phyloP scores from a whole-genome alignment of 2,113 vertebrate genomes.

The Tenebrosternarchus preto region DNA sequence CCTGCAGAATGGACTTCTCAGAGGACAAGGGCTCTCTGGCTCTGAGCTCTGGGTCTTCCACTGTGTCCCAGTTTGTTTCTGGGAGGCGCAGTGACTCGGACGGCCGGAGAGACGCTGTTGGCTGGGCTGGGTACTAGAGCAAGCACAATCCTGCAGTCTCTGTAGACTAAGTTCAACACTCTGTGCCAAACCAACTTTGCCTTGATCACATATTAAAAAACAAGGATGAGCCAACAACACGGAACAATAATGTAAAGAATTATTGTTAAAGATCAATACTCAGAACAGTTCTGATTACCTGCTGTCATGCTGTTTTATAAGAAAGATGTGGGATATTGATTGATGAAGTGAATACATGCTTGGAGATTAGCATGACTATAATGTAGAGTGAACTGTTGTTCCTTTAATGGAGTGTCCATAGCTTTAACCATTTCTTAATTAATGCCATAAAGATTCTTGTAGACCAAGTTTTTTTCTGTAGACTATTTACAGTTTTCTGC shows the following conservation, averaged over 20 bases:
- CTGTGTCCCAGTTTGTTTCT: slow-evolving; percentile 13
- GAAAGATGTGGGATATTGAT: background rate
- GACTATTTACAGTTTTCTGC: background rate
- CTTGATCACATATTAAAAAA: too few relatives aligned
- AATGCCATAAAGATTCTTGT: background rate
- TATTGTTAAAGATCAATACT: too few relatives aligned
- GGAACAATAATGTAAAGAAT: too few relatives aligned
- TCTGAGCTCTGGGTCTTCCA: slow-evolving; percentile 30
- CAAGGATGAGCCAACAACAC: too few relatives aligned
- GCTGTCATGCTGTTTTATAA: background rate
- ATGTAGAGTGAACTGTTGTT: too few relatives aligned
- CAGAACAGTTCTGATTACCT: background rate
- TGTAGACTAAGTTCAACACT: background rate
- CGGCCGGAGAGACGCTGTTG: slow-evolving; percentile 8
- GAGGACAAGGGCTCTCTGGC: slow-evolving; percentile 10
- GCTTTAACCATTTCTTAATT: too few relatives aligned
- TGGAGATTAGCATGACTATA: too few relatives aligned
- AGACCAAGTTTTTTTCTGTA: background rate
- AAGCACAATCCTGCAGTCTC: background rate
- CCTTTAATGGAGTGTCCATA: too few relatives aligned
- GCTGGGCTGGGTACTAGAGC: slow-evolving; percentile 33
- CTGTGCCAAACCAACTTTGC: background rate
- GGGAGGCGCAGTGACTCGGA: background rate
- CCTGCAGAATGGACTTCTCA: slow-evolving; percentile 27
- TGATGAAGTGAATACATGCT: too few relatives aligned